Conservation (phyloP, 2,797 vertebrate species). For the Melanogrammus aeglefinus region DNA sequence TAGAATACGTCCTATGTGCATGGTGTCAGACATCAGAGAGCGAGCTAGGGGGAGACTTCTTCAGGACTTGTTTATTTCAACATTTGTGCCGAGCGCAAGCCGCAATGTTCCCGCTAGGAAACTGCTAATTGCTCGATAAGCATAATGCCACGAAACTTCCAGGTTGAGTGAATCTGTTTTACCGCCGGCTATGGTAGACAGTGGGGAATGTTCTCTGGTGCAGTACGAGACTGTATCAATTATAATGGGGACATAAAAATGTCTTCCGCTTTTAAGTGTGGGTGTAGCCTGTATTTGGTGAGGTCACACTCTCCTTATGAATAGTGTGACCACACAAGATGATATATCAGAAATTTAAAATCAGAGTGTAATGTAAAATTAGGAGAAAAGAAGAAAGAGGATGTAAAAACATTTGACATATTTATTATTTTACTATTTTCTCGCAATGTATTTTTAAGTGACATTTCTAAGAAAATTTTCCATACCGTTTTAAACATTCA, state of each 20-base stretch:
- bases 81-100: not conserved
- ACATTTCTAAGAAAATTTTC: not conserved
- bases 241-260: not conserved
- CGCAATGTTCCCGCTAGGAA: no score
- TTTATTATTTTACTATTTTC: no score
- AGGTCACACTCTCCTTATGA: no score
- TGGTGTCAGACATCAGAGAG: not conserved
- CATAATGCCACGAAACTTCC: not conserved
- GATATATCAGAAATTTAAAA: no score
- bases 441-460: not conserved
- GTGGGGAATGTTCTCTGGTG: not conserved
- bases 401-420: no score
- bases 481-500: not conserved
- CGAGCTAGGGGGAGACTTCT: not conserved
- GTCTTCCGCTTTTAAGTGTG: not conserved
- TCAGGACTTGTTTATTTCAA: not conserved
- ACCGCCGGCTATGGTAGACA: not conserved
- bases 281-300: not conserved
- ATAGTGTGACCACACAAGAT: no score
- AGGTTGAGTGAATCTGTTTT: not conserved
- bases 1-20: no score
- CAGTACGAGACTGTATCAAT: not conserved
- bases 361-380: no score
- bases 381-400: no score
- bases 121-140: no score